Conservation (phyloP, 2,113 vertebrate species). For the Pluvianellus socialis region DNA sequence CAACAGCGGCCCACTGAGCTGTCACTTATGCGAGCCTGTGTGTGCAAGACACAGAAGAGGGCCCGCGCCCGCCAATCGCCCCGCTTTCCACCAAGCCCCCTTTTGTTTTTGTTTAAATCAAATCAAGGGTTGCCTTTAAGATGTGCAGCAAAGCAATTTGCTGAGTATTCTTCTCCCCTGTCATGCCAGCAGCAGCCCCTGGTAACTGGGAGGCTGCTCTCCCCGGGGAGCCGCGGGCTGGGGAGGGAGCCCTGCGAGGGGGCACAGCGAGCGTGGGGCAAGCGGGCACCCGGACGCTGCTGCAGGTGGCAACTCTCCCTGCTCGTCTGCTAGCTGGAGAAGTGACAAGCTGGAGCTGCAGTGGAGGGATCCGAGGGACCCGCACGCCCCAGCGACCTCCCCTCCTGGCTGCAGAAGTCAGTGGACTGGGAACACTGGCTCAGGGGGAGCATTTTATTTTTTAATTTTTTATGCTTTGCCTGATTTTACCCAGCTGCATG, state of each 20-base stretch:
- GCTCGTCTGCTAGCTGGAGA: neutral
- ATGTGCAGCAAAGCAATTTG: constrained; percentile 66
- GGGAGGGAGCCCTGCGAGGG: neutral
- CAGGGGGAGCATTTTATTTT: accelerated
- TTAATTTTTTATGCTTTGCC: neutral
- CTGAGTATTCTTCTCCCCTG: constrained; percentile 39
- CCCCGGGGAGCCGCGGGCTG: neutral
- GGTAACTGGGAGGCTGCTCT: constrained; percentile 56
- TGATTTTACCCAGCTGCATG: neutral
- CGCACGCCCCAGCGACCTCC: neutral
- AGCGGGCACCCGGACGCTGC: accelerated
- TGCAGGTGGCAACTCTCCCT: neutral
- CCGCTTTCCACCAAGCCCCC: constrained; percentile 53
- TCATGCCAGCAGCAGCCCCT: constrained; percentile 61
- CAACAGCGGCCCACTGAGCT: constrained; percentile 51
- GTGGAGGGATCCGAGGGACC: neutral
- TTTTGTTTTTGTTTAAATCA: constrained; percentile 73
- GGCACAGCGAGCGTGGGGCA: neutral
- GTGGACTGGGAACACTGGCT: neutral
- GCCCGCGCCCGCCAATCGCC: constrained; percentile 50
- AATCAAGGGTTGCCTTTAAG: constrained; percentile 58
- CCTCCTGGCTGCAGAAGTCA: neutral
- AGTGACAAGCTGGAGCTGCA: neutral
- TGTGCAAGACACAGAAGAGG: constrained; percentile 41
- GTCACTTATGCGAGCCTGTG: constrained; percentile 57